Conservation (phyloP, 23 tunicate genomes). For the Trididemnum nubilum region DNA sequence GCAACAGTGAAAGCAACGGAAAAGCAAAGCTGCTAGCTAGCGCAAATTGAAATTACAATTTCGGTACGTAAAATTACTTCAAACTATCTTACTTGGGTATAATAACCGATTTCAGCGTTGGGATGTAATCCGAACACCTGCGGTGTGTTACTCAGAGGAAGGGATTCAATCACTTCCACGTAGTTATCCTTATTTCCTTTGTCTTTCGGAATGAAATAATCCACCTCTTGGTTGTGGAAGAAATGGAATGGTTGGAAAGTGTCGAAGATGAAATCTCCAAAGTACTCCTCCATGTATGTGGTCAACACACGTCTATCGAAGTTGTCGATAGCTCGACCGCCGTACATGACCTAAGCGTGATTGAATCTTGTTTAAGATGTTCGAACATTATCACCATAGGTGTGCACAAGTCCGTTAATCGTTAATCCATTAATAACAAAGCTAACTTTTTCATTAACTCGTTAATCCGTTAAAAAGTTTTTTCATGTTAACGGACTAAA, state of each 20-base stretch:
- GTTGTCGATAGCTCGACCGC: slow-evolving; percentile 95
- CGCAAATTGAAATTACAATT: not conserved
- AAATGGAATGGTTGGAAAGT: slow-evolving; percentile 99
- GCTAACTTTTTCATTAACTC: too few relatives aligned
- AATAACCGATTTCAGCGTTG: slow-evolving; percentile 99
- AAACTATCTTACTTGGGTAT: slow-evolving; percentile 70
- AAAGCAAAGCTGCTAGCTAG: too few relatives aligned
- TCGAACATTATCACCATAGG: too few relatives aligned
- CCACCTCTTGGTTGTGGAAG: slow-evolving; percentile 87
- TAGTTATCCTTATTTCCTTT: slow-evolving; percentile 93
- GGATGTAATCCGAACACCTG: slow-evolving; percentile 99
- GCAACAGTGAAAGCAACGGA: too few relatives aligned
- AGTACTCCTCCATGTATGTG: slow-evolving; percentile 99
- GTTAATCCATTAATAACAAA: too few relatives aligned
- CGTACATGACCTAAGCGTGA: slow-evolving; percentile 97
- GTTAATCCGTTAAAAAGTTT: too few relatives aligned
- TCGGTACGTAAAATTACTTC: not conserved
- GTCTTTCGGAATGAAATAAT: slow-evolving; percentile 92
- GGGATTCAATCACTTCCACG: slow-evolving; percentile 71
- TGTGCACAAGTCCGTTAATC: too few relatives aligned
- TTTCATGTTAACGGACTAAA: too few relatives aligned
- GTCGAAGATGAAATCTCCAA: slow-evolving; percentile 99
- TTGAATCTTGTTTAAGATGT: not conserved
- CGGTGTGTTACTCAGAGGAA: slow-evolving; percentile 96
- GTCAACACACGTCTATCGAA: slow-evolving; percentile 96